Evolutionary conservation across 2,888 invertebrate genomes (phyloP), one percentile per base, ranked within the genome.

Genomic region (Microctonus hyperodae): DNA sequence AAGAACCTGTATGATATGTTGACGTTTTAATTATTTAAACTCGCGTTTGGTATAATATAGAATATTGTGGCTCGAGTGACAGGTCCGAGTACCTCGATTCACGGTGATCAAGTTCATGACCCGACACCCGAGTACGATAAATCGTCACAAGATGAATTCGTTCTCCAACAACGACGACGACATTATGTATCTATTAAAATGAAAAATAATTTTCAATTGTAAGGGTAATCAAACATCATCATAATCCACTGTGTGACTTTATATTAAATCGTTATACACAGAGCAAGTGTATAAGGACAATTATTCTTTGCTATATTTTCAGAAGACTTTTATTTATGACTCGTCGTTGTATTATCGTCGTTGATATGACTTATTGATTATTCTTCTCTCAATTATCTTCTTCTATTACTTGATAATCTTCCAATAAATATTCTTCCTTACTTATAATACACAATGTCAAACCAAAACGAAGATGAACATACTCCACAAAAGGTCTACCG

Each of bases 401-500:
- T n/a, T n/a, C n/a, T n/a, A n/a, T n/a, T n/a, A n/a, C n/a, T n/a
- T n/a, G n/a, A n/a, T n/a, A n/a, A n/a, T n/a, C n/a, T n/a, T n/a
- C n/a, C n/a, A n/a, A n/a, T 37, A 37, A 13, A 5, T 37, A 37
- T 37, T 37, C 37, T 2, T 44, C 31, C 20, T 37, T 40, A 31
- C 56, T 20, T 16, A 33, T 37, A 40, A 64, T 68, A 9, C 65
- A 70, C 13, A 69, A 72, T 51, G 70, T 71, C 22, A 69, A 70
- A 28, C 69, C 72, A 33, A 70, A 70, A 50, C 66, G 68, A 48
- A 71, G 68, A 25, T 69, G 65, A 44, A n/a, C 64, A 53, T 74
- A 76, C 77, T 76, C 77, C 79, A 76, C 78, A 78, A 77, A 81
- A 74, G 78, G 80, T 80, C 80, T 78, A 78, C 81, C 81, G 81